Evolutionary conservation across 2,888 invertebrate species (phyloP).

Genomic region (Conomelus anceps): DNA sequence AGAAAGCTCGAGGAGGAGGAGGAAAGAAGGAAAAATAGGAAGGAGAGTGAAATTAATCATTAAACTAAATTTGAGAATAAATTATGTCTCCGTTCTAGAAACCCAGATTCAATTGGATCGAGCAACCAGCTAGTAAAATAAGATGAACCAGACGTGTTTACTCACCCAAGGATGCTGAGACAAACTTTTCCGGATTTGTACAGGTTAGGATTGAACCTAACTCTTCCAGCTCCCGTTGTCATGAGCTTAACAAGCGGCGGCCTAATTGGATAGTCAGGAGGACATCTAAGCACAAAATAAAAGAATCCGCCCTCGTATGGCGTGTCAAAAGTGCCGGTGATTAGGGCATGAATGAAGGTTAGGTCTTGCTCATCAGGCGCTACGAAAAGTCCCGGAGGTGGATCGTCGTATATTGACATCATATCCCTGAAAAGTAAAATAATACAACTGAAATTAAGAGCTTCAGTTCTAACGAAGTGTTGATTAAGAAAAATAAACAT

Average conservation of each 20-base stretch:
- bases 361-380: conserved; percentile 49
- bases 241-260: conserved; percentile 53
- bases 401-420: conserved; percentile 49
- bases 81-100: no score
- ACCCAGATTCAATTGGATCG: not conserved
- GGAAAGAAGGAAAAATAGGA: no score
- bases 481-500: no score
- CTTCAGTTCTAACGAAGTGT: no score
- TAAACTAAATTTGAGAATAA: no score
- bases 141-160: conserved; percentile 15
- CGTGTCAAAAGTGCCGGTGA: conserved; percentile 53
- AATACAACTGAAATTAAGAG: no score
- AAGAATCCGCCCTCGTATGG: conserved; percentile 53
- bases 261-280: conserved; percentile 50
- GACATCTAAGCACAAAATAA: conserved; percentile 48
- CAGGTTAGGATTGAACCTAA: conserved; percentile 57
- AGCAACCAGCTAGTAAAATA: not conserved
- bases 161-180: conserved; percentile 50
- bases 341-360: conserved; percentile 50
- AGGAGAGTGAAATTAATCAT: no score
- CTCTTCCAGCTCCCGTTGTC: conserved; percentile 52
- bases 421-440: conserved; percentile 44
- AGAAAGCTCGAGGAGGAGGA: no score
- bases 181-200: conserved; percentile 56
- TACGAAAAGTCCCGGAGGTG: conserved; percentile 51